Base-by-base conservation (phyloP, 2,888 invertebrate genomes). In the Drosophila multiciliata region DNA sequence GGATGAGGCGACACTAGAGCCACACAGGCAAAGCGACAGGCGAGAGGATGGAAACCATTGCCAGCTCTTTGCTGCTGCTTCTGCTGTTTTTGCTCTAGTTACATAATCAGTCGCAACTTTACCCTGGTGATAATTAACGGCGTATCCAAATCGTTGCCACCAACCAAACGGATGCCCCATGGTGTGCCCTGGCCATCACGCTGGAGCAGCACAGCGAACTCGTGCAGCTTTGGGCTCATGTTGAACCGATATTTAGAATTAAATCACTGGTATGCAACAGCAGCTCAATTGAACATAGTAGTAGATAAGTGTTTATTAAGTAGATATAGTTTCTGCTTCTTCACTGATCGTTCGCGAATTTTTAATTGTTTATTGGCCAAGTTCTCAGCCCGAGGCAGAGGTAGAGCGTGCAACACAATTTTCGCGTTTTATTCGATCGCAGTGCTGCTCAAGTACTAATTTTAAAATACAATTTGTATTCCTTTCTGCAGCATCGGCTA, bases 41-140 rank as follows among this genome's bases (percentile, higher is more conserved):
- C 77, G 66, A 61, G 66, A 61, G 62, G 55, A 36, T 53, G 67
- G 71, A 62, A 62, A 66, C 66, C 55, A 54, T 69, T 72, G 77
- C 63, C 67, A 75, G 74, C 71, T 60, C 60, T 78, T 68, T 65
- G 63, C 60, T 75, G 73, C 57, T 54, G 23, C 15, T 53, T 23
- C 32, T 23, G 52, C 20, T 35, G 62, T 62, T 65, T 57, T 63
- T 71, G 77, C 70, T 80, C 67, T 73, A 54, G 74, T 86, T 88
- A 79, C 71, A 79, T 83, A 86, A 90, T 57, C 5, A 29, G 52
- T 74, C 59, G 11, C 54, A 75, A 65, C 42, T 59, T 95, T 95
- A 98, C 98, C 96, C 96, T 96, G 81, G 97, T 97, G 92, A 98
- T 96, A 93, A 97, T 96, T 92, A 98, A 95, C 75, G 98, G 97